A percentile compares a stretch with the other conserved stretches of the same genome.
Conservation (phyloP, 2,113 vertebrate species). For the Chlamydotis undulata region DNA sequence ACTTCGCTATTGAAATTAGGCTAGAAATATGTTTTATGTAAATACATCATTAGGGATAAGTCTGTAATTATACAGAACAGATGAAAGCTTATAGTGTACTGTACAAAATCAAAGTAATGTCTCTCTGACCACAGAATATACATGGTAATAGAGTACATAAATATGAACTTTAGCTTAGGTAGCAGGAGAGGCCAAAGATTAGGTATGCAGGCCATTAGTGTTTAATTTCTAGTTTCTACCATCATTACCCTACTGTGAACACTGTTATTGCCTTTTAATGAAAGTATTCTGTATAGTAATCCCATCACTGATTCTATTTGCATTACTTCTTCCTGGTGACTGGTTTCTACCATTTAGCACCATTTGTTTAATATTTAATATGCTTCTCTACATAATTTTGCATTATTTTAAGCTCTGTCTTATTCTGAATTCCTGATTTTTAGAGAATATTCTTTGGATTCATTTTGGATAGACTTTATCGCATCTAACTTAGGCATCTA, state of each 20-base stretch:
- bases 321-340: background rate
- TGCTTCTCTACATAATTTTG: background rate
- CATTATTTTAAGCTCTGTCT: background rate
- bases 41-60: conserved; percentile 40
- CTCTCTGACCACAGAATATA: conserved; percentile 29
- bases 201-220: background rate
- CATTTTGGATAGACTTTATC: background rate
- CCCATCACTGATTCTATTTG: background rate
- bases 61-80: conserved; percentile 53
- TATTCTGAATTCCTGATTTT: background rate
- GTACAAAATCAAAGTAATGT: conserved; percentile 40
- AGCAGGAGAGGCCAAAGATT: conserved; percentile 22
- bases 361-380: background rate
- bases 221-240: background rate
- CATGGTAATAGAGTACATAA: background rate
- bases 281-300: conserved; percentile 2
- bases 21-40: conserved; percentile 46
- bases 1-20: conserved; percentile 58
- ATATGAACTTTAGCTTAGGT: conserved; percentile 3
- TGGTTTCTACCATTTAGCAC: background rate
- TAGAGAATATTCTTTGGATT: background rate
- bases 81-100: conserved; percentile 19
- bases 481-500: background rate
- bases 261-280: background rate
- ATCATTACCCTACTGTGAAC: background rate